These are phyloP conservation scores for Chinchilla lanigera DNA, from an alignment of 2,113 vertebrate species.

Conservation along the genomic window DNA sequence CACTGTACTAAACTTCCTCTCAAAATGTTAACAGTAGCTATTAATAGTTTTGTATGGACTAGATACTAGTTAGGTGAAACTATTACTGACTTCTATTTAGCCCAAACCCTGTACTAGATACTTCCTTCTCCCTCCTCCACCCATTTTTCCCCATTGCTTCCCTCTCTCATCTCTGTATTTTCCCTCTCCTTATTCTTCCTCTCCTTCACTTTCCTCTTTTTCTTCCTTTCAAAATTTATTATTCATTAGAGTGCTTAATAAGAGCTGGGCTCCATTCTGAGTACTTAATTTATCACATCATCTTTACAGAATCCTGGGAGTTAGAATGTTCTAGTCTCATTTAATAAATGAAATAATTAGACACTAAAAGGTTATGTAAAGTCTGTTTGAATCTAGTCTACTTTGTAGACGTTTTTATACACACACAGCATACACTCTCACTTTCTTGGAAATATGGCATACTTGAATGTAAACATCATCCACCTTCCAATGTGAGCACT, in stretches of 20 bases:
- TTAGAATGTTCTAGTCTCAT: background rate
- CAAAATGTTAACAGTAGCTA: slow-evolving; percentile 17
- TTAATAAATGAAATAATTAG: background rate
- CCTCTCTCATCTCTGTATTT: background rate
- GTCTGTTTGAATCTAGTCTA: background rate
- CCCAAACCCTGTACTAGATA: background rate
- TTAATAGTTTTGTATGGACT: background rate
- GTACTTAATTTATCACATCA: background rate
- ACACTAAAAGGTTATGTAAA: background rate
- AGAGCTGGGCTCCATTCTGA: background rate
- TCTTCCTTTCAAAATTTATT: slow-evolving; percentile 33
- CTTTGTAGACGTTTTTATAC: background rate
- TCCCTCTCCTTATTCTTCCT: background rate
- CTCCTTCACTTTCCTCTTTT: background rate
- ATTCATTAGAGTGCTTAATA: background rate
- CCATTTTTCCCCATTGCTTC: background rate
- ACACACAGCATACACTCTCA: background rate
- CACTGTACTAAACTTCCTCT: background rate
- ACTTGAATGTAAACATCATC: slow-evolving; percentile 6
- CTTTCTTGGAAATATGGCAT: background rate
- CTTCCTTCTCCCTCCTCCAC: background rate
- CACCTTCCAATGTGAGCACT: background rate
- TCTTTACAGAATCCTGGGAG: background rate
- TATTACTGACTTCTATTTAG: background rate
- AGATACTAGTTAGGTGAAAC: background rate